Evolutionary conservation across 1,140 invertebrate species (phyloP).

Genomic region (Pseudomyrmex sp.): DNA sequence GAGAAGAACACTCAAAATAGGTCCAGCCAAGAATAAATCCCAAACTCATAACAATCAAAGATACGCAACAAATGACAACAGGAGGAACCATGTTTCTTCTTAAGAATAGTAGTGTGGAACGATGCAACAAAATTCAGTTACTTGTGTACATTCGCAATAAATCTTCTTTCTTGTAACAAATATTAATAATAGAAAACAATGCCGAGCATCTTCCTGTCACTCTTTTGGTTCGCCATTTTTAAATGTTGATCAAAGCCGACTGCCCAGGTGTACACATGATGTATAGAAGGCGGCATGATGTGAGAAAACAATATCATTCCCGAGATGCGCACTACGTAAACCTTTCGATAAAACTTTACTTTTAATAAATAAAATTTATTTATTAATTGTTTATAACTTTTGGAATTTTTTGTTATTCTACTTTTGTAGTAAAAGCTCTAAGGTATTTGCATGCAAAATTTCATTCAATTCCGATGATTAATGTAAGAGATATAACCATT

Average conservation of each 20-base stretch:
- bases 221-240: constrained; percentile 32
- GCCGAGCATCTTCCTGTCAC: neutral
- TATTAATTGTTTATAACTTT: no score
- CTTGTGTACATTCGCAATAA: neutral
- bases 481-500: no score
- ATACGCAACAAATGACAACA: neutral
- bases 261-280: no score
- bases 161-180: neutral
- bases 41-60: constrained; percentile 6
- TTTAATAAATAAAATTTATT: no score
- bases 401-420: no score
- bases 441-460: no score
- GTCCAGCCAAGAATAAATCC: constrained; percentile 64
- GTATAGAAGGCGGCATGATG: no score
- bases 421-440: no score
- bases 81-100: constrained; percentile 8
- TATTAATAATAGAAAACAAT: constrained; percentile 30
- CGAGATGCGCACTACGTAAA: no score
- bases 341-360: no score
- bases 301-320: no score
- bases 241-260: neutral
- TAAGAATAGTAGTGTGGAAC: neutral
- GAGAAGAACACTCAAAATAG: constrained; percentile 71
- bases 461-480: no score
- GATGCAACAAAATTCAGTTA: constrained; percentile 19